Evolutionary conservation across 1,140 invertebrate species (phyloP), one percentile per base, ranked within the genome.

Genomic region (Araneus ventricosus): DNA sequence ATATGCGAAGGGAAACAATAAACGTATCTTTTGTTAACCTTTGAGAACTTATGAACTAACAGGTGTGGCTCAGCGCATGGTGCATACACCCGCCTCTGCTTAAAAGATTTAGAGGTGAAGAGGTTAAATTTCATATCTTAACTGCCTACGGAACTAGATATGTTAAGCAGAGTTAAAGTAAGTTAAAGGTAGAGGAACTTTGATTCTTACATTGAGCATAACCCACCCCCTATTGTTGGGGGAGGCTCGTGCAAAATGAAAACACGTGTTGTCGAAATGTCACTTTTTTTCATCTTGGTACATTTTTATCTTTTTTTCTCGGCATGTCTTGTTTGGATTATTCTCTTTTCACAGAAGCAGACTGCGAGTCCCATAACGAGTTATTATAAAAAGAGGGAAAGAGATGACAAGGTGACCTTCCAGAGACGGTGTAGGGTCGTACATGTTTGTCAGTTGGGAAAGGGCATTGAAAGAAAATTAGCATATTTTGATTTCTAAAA

Each of bases 351-450:
- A 75, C 30, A 75, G 14, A 37, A 30, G 30, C 4, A 75, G 67
- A 34, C 30, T 17, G 27, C 27, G 17, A 30, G 17, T 8, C 30
- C 34, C 67, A 30, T 63, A 34, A 30, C 67, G 27, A 75, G 30
- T 6, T 37, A 20, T 75, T 75, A 34, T 20, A 75, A 75, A 37
- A 75, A 75, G 5, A 30, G 27, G 27, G 27, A 37, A 20, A 5
- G 30, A 75, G 67, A 34, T 75, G 67, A 75, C 34, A 34, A 34
- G 67, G 30, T 75, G 67, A 75, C 67, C 67, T 75, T 75, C 14
- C 4, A 20, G 30, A 37, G 4, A 17, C 30, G 27, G 8, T 52
- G 8, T 52, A 52, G 17, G 10, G 10, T 52, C 45, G 45, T 17
- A 17, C 45, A 52, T 52, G 45, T 52, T 52, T 34, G 70, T 37